Evolutionary conservation across 64 coral and sea anemone genomes (phyloP).

Genomic region (Pocillopora verrucosa): DNA sequence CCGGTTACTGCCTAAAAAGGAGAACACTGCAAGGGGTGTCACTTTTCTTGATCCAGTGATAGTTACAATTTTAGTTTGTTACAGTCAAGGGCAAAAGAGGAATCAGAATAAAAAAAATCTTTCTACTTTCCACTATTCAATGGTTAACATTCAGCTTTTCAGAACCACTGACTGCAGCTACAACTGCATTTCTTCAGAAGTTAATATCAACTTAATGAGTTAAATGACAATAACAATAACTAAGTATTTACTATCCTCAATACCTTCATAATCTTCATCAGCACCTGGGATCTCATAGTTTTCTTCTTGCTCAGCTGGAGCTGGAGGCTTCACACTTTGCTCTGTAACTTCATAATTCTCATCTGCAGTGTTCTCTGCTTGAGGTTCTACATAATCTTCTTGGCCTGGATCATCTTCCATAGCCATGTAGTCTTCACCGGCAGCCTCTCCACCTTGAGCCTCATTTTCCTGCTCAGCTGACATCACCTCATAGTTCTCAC

Average conservation of each 20-base stretch:
- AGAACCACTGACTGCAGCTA: too few relatives aligned
- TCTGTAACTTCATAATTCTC: background rate
- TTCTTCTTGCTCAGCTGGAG: slow-evolving; percentile 22
- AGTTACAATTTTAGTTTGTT: too few relatives aligned
- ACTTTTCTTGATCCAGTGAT: too few relatives aligned
- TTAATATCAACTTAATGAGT: too few relatives aligned
- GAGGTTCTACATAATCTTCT: slow-evolving; percentile 54
- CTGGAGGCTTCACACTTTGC: background rate
- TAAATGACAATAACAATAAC: too few relatives aligned
- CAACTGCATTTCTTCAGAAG: too few relatives aligned
- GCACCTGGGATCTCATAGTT: background rate
- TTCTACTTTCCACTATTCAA: too few relatives aligned
- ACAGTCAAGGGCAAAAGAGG: too few relatives aligned
- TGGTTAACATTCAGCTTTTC: too few relatives aligned
- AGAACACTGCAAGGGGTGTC: too few relatives aligned
- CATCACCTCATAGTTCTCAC: background rate
- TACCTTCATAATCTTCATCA: slow-evolving; percentile 11
- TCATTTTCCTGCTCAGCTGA: background rate
- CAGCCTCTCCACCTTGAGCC: background rate
- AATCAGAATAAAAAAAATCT: too few relatives aligned
- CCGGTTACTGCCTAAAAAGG: too few relatives aligned
- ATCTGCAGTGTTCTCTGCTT: background rate
- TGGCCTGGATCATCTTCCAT: background rate
- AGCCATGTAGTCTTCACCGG: background rate
- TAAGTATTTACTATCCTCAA: background rate